Conservation (phyloP, 2,888 invertebrate species). For the Linyphia triangularis region DNA sequence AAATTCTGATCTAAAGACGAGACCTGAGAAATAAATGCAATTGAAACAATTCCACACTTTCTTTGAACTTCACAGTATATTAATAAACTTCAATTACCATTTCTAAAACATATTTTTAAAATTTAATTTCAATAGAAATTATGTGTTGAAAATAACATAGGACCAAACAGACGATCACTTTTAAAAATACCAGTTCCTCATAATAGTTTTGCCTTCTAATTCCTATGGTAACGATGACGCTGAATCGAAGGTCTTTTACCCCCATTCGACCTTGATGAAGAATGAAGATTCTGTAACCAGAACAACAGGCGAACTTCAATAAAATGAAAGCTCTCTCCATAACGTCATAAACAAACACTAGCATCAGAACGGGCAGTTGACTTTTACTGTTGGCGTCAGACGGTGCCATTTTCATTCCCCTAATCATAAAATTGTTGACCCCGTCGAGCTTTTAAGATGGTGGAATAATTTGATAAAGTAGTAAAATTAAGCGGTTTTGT, state of each 20-base stretch:
- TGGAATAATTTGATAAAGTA: background rate
- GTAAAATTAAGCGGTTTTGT: background rate
- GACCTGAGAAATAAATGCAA: too few species aligned
- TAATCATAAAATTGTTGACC: background rate
- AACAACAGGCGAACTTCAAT: background rate
- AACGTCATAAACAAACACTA: background rate
- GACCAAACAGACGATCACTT: background rate
- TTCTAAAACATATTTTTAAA: background rate
- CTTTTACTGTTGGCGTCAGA: background rate
- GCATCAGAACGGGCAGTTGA: background rate
- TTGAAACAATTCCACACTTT: background rate
- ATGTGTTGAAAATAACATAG: background rate
- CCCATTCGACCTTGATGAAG: constrained; percentile 43
- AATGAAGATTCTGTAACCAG: background rate
- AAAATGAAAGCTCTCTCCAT: background rate
- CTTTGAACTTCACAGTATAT: background rate
- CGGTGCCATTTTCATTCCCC: background rate
- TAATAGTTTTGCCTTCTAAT: background rate
- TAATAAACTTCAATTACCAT: background rate
- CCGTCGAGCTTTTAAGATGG: background rate
- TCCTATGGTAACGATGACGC: constrained; percentile 6
- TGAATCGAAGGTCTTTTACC: constrained; percentile 54
- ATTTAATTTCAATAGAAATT: background rate
- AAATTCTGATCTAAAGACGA: too few species aligned
- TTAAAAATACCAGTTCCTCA: background rate